Percentiles rank a stretch among this genome's conserved stretches.
phyloP scores from a whole-genome alignment of 2,797 vertebrate genomes.

The Pelochelys cantorii region DNA sequence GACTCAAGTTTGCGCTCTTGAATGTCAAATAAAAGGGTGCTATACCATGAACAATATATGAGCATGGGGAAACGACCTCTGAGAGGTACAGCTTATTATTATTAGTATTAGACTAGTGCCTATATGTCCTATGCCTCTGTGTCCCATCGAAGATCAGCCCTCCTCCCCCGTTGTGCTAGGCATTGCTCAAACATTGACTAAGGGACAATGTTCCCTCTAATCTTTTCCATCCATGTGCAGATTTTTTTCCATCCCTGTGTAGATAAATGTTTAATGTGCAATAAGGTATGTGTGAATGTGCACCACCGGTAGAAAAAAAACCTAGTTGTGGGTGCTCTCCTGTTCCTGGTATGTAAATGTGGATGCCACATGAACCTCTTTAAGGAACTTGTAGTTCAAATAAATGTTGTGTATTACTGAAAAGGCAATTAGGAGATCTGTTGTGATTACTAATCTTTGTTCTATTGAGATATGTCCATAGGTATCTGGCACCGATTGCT shows the following conservation, averaged over 20 bases:
- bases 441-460: neutral
- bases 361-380: neutral
- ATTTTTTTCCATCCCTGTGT: no score
- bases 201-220: no score
- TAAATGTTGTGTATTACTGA: neutral
- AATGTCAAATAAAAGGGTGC: conserved; percentile 3
- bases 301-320: no score
- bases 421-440: neutral
- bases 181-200: neutral
- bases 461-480: neutral
- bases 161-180: neutral
- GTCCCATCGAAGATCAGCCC: neutral
- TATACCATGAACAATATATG: neutral
- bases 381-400: neutral
- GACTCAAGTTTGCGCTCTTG: neutral
- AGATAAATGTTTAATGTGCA: no score
- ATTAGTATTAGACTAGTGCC: neutral
- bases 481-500: neutral
- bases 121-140: neutral
- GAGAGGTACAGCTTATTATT: neutral
- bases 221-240: no score
- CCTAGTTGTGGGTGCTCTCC: no score
- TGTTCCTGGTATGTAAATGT: neutral
- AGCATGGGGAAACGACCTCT: neutral
- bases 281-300: no score